Base-by-base conservation (phyloP, 2,888 invertebrate species). In the Dynastes tityus region DNA sequence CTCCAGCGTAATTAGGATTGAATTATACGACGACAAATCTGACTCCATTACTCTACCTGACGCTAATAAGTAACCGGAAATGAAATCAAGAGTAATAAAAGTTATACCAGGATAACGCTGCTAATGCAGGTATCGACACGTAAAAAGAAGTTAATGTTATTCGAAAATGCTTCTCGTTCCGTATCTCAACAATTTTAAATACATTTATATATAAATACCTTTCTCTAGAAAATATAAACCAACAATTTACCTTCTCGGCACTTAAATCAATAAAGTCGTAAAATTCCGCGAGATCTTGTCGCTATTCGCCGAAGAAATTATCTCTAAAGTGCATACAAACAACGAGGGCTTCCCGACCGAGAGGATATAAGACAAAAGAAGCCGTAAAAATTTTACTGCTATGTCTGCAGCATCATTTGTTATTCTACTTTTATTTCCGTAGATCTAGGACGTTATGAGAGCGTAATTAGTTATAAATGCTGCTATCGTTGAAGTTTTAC, bases 381-480 rank as follows among this genome's bases (percentile, higher is more conserved):
- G 55, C 16, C 13, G 55, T 55, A 55, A 55, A 55, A 13, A 55
- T 55, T 55, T 55, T 55, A 55, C 55, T 55, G 22, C 55, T 16
- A 3, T 3, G n/a, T 55, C 55, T 16, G n/a, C 55, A n/a, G 55
- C 55, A n/a, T n/a, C 16, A 55, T n/a, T 16, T 16, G 55, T 16
- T 6, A 22, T 55, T 45, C 45, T 45, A 45, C 45, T 55, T 55
- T 55, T 55, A 55, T 55, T 55, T 55, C 22, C 8, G 6, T 9
- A 55, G 22, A n/a, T 55, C 55, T 13, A 55, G 22, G n/a, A 16
- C 13, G 55, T 55, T 55, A 22, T 6, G 22, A 22, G 55, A 55
- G 55, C 16, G 55, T 55, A 55, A 55, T 55, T 55, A 55, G 55
- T 55, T 22, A 22, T n/a, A 55, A n/a, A 55, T 55, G 22, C 55